Base-by-base conservation (phyloP, 2,797 vertebrate species). In the Acanthurus tractus region DNA sequence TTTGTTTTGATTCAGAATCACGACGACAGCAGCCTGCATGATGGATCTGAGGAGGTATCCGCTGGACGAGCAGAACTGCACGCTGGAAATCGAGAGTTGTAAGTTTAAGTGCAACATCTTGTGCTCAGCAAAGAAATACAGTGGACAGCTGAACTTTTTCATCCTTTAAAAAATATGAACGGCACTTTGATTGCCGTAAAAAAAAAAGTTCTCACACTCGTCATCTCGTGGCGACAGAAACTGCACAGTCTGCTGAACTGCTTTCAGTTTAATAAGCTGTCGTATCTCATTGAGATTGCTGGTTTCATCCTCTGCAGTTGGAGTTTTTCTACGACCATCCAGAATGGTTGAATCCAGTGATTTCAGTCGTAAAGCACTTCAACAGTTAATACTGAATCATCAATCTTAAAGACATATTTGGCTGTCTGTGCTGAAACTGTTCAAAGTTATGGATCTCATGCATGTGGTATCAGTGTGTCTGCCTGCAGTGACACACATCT, bases 31-130 rank as follows among this genome's bases (percentile, higher is more conserved):
- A 17, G 98, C 98, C 25, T 99, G 98, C 83, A 99, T 99, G 98
- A 99, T 99, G 98, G 98, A 99, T 85, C 95, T 99, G 89, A 95
- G 98, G 92, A 95, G 98, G 85, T 99, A 99, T 77, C 98, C 98
- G 0, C 88, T 99, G 93, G 98, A 99, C 34, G 98, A 99, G 66
- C 98, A 99, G 91, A 99, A 99, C 91, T 99, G 98, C 87, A 99
- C 98, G 34, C 94, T 99, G 95, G 98, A 99, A 93, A 99, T 99
- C 79, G 98, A 99, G 93, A 99, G 98, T 90, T 99, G 98, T 99
- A 95, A 58, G 98, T 97, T 84, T 29, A 45, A 73, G 76, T 94
- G 63, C 44, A 50, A 50, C 55, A 13, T 63, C 69, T 72, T 69
- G 48, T 49, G 63, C 62, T 69, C 25, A 4, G 70, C 17, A 22